Conservation (phyloP, 2,888 invertebrate genomes). For the Drosophila formosana region DNA sequence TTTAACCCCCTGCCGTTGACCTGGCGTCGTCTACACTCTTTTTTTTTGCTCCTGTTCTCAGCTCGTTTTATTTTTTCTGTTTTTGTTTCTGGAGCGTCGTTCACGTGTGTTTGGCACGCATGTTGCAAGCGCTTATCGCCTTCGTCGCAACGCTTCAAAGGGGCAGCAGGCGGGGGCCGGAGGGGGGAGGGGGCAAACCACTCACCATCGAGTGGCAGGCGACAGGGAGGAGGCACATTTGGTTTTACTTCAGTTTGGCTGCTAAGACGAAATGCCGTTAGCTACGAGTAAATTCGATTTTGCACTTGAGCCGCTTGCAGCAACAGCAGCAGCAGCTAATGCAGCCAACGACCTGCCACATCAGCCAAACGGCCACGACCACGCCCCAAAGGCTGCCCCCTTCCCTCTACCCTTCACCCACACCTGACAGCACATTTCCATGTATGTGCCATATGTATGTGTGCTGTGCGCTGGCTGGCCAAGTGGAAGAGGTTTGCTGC, state of each 20-base stretch:
- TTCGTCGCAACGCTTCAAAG: constrained; percentile 46
- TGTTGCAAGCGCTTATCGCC: constrained; percentile 76
- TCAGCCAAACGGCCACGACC: constrained; percentile 48
- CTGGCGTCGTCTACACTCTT: not conserved
- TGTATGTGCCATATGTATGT: not conserved
- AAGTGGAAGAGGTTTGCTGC: constrained; percentile 56
- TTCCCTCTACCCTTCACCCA: not conserved
- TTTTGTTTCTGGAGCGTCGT: constrained; percentile 13
- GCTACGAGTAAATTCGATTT: constrained; percentile 75
- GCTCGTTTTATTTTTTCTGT: constrained; percentile 16
- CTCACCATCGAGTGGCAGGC: constrained; percentile 13
- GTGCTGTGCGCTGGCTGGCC: constrained; percentile 44
- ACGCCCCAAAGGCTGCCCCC: constrained; percentile 30
- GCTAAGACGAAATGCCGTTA: constrained; percentile 76
- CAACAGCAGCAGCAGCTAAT: constrained; percentile 59
- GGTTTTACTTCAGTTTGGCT: constrained; percentile 59
- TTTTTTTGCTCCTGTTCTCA: not conserved
- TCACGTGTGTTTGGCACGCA: constrained; percentile 75
- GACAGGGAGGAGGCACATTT: not conserved
- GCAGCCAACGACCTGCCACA: constrained; percentile 66
- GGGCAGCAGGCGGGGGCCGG: not conserved
- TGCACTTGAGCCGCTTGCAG: constrained; percentile 78
- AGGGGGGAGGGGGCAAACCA: not conserved
- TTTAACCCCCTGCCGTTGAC: constrained; percentile 10
- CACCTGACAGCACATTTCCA: not conserved